phyloP scores from a whole-genome alignment of 2,113 vertebrate species.

The Sebastes fasciatus region DNA sequence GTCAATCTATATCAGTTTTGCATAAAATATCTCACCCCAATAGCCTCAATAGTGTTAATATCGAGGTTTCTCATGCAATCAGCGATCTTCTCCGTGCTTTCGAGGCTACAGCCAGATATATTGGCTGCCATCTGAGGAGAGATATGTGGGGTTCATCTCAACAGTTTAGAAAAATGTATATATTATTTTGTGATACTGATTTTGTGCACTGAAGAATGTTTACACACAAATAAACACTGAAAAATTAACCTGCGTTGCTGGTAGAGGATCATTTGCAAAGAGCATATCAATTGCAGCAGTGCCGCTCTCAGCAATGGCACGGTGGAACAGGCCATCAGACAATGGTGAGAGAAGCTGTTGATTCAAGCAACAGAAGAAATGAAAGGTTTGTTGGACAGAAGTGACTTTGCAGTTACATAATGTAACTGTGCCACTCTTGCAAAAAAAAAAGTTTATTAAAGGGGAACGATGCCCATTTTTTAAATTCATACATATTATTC shows the following conservation, averaged over 20 bases:
- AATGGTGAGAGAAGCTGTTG: constrained; percentile 87
- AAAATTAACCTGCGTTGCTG: constrained; percentile 40
- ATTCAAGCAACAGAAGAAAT: constrained; percentile 10
- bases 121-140: constrained; percentile 73
- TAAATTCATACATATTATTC: too few relatives aligned
- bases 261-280: constrained; percentile 39
- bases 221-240: neutral
- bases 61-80: constrained; percentile 77
- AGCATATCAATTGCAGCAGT: constrained; percentile 66
- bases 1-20: neutral
- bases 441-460: too few relatives aligned
- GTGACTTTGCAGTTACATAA: neutral
- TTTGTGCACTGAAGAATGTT: neutral
- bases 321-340: constrained; percentile 85
- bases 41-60: constrained; percentile 35
- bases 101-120: constrained; percentile 76
- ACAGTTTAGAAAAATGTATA: neutral
- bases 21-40: constrained; percentile 41
- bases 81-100: constrained; percentile 74
- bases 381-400: neutral
- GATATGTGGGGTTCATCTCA: neutral
- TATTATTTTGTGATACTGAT: too few relatives aligned
- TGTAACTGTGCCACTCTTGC: neutral
- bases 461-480: too few relatives aligned
- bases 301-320: constrained; percentile 90